Conservation (phyloP, 2,113 vertebrate species). For the Arenaria interpres region DNA sequence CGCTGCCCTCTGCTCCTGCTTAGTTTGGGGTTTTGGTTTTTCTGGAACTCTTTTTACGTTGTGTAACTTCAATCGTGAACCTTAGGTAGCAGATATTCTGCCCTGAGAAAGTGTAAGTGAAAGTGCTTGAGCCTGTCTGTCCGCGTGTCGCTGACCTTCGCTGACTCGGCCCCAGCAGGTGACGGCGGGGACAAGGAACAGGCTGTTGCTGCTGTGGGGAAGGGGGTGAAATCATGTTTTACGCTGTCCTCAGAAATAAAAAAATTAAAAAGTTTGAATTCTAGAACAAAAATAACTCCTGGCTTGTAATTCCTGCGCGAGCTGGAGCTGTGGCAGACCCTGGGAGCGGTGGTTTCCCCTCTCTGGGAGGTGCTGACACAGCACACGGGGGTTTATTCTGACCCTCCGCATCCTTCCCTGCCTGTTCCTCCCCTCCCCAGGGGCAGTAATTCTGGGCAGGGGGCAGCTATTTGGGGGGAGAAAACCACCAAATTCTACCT, state of each 20-base stretch:
- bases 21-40: neutral
- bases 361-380: neutral
- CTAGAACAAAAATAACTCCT: neutral
- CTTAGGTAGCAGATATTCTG: slow-evolving; percentile 15
- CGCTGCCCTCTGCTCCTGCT: neutral
- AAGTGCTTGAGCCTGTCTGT: neutral
- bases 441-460: neutral
- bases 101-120: neutral
- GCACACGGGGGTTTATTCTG: accelerated
- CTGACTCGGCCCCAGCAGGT: neutral
- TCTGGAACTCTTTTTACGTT: neutral
- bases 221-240: neutral
- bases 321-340: too few species aligned
- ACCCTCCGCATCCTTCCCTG: too few species aligned
- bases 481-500: neutral
- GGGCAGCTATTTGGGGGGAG: accelerated
- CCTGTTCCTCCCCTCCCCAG: accelerated
- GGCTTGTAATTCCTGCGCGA: neutral
- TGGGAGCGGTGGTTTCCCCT: too few species aligned
- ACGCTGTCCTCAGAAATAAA: slow-evolving; percentile 7
- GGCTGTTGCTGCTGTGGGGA: neutral
- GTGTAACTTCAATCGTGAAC: neutral
- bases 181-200: neutral
- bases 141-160: accelerated
- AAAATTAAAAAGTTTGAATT: neutral